Evolutionary conservation across 2,113 vertebrate species (phyloP), one percentile per base, ranked within the genome.

Genomic region (Cyphomyrus discorhynchus): DNA sequence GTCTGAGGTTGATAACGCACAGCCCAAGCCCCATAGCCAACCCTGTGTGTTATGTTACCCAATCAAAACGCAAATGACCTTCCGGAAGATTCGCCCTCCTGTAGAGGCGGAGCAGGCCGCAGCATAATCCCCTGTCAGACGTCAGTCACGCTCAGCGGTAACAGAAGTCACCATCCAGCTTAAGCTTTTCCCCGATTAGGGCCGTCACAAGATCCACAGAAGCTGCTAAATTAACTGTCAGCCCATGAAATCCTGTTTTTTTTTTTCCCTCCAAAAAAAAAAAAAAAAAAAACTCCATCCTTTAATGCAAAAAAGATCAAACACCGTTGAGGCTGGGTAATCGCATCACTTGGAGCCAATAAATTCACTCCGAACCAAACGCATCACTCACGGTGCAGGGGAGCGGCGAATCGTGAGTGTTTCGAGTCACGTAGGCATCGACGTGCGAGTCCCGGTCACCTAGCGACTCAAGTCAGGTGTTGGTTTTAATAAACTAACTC

Each of bases 61-160:
- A 93, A 93, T 52, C 93, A 94, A 93, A 95, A 94, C 94, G 92
- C 92, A 91, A 92, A 90, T 95, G 95, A 95, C 95, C 96, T 96
- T 94, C 93, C 66, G 92, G 91, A 90, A 93, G 93, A 90, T 92
- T 95, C 95, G 91, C 91, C 92, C 90, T 93, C 93, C 94, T 93
- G 93, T 89, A 89, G 93, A 94, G 93, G 93, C 93, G 94, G 94
- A 94, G 93, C 90, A 89, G 92, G 95, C 94, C 93, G 91, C 93
- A 95, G 95, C 96, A 95, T 95, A 95, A 95, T 94, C 92, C 90
- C 91, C 91, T 93, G 93, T 94, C 95, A 95, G 95, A 94, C 91
- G 94, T 95, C 95, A 96, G 89, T 96, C 95, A 96, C 95, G 94
- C 92, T 95, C 92, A 93, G 94, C 90, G 91, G 92, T 91, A 93